Percentiles rank a stretch among this genome's conserved stretches.
Conservation (phyloP, 2,888 invertebrate genomes). For the Ischnus inquisitorius region DNA sequence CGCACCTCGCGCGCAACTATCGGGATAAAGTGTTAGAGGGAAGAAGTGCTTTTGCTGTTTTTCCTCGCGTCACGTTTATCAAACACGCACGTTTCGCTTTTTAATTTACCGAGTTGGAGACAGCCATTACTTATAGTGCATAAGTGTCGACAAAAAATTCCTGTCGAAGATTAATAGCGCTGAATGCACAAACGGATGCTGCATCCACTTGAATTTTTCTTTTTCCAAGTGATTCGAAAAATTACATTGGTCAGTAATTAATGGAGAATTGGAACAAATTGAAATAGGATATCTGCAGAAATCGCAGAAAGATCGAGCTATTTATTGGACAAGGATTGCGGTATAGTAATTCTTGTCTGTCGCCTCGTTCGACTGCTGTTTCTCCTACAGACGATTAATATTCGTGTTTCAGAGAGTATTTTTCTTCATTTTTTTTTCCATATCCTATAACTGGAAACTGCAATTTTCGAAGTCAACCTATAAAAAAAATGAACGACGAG, state of each 20-base stretch:
- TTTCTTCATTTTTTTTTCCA: too few species aligned
- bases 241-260: not conserved
- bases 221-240: not conserved
- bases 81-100: conserved; percentile 32
- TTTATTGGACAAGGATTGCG: too few species aligned
- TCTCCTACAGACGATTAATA: too few species aligned
- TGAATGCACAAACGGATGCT: conserved; percentile 4
- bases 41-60: conserved; percentile 57
- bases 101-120: conserved; percentile 51
- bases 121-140: conserved; percentile 49
- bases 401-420: too few species aligned
- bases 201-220: not conserved
- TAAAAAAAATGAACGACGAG: too few species aligned
- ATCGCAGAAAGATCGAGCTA: too few species aligned
- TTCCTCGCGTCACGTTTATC: conserved; percentile 37
- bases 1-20: conserved; percentile 43
- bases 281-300: not conserved
- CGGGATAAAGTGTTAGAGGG: conserved; percentile 45
- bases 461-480: too few species aligned
- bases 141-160: conserved; percentile 13
- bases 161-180: conserved; percentile 32
- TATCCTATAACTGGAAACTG: too few species aligned
- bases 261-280: not conserved
- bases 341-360: too few species aligned
- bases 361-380: too few species aligned